A percentile compares a stretch with the other conserved stretches of the same genome.
phyloP scores from a whole-genome alignment of 2,888 invertebrate genomes.

The Cheilosia variabilis region DNA sequence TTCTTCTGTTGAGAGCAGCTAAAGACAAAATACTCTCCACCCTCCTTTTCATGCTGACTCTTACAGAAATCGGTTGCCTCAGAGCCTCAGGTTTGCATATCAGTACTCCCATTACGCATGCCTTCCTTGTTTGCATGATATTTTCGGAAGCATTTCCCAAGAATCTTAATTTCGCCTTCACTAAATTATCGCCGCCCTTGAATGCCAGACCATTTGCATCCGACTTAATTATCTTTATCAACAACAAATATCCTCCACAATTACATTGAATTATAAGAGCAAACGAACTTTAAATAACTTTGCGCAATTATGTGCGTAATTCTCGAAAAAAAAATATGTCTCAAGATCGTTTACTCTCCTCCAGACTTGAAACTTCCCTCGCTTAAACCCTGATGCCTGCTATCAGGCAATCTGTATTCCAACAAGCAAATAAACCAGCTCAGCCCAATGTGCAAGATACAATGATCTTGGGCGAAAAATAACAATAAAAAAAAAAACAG shows the following conservation, averaged over 20 bases:
- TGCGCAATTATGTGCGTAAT: background rate
- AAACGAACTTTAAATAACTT: constrained; percentile 44
- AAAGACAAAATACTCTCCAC: too few relatives aligned
- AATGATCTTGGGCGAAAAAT: constrained; percentile 27
- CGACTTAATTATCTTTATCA: constrained; percentile 46
- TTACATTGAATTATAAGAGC: constrained; percentile 35
- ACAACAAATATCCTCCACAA: constrained; percentile 42
- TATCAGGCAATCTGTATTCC: constrained; percentile 17
- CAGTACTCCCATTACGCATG: background rate
- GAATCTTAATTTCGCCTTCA: background rate
- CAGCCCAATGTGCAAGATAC: constrained; percentile 16
- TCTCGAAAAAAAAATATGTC: constrained; percentile 3
- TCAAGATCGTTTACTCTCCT: constrained; percentile 8
- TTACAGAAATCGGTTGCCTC: too few relatives aligned
- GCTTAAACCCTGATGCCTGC: constrained; percentile 22
- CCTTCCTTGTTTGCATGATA: background rate
- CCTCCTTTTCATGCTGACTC: too few relatives aligned
- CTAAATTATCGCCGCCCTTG: constrained; percentile 22
- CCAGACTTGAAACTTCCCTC: background rate
- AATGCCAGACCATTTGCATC: constrained; percentile 4
- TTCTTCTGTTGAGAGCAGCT: too few relatives aligned
- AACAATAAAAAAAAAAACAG: background rate
- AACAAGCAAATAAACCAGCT: constrained; percentile 28
- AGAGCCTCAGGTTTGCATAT: too few relatives aligned
- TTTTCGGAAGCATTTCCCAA: background rate